Evolutionary conservation across 2,113 vertebrate genomes (phyloP).

Genomic region (Nipponia nippon): DNA sequence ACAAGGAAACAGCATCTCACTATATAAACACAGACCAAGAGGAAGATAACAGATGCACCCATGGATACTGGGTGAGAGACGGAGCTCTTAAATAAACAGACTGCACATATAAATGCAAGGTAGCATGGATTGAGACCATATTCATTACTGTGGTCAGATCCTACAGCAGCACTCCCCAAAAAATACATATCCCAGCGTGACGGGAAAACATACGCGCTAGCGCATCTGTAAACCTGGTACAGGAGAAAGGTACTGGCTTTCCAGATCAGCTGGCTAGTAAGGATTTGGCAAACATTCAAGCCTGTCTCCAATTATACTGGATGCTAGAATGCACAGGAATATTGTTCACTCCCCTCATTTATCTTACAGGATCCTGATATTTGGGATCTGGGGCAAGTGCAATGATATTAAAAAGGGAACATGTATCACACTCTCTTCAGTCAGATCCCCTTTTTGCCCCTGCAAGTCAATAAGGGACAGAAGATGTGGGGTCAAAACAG

Average conservation of each 20-base stretch:
- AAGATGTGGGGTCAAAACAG: neutral
- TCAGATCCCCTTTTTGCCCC: neutral
- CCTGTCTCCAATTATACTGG: no score
- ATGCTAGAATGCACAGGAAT: neutral
- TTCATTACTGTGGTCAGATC: no score
- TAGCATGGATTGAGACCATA: rapidly evolving
- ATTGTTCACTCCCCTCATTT: neutral
- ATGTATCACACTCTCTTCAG: neutral
- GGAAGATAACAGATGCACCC: neutral
- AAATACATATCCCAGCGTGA: neutral
- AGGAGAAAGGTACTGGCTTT: neutral
- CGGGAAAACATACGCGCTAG: neutral
- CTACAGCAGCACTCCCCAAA: neutral
- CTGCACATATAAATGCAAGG: neutral
- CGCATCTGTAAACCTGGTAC: neutral
- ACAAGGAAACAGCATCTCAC: neutral
- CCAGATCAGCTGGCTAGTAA: neutral
- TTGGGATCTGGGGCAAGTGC: neutral
- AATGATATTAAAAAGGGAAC: neutral
- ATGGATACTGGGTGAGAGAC: neutral
- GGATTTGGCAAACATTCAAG: neutral
- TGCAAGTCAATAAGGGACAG: neutral
- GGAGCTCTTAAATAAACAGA: neutral
- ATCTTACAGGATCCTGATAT: neutral
- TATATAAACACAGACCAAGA: rapidly evolving